Percentiles rank a stretch among this genome's conserved stretches.
Conservation (phyloP, 2,888 invertebrate species). For the Marronus borbonicus region DNA sequence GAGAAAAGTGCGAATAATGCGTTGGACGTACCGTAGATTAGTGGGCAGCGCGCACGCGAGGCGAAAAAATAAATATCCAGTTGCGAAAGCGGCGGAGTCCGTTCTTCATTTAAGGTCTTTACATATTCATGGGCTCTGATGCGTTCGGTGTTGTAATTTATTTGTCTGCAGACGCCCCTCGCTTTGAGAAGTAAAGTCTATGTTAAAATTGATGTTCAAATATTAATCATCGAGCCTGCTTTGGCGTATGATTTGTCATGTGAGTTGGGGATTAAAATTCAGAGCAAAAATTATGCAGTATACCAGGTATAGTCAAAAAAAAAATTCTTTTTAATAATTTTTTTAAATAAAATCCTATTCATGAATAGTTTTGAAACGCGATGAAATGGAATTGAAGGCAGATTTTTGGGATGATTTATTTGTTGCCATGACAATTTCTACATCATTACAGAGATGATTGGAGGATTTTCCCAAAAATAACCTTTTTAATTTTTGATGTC, state of each 20-base stretch:
- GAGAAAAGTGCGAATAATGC: conserved; percentile 4
- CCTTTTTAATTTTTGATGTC: too few relatives aligned
- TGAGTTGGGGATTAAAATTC: conserved; percentile 2
- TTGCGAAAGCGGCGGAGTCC: conserved; percentile 16
- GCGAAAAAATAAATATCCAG: conserved; percentile 5
- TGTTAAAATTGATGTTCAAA: conserved; percentile 28
- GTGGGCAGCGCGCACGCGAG: background rate
- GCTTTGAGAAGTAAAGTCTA: conserved; percentile 9
- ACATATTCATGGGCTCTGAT: conserved; percentile 33
- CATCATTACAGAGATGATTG: too few relatives aligned
- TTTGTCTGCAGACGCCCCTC: conserved; percentile 20
- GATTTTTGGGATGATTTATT: too few relatives aligned
- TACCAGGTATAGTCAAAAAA: background rate
- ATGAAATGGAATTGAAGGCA: too few relatives aligned
- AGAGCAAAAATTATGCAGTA: background rate
- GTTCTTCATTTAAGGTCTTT: conserved; percentile 22
- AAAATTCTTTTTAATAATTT: too few relatives aligned
- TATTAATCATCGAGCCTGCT: conserved; percentile 1
- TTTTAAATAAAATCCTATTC: too few relatives aligned
- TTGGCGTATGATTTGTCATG: background rate
- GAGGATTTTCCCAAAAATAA: too few relatives aligned
- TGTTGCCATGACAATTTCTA: too few relatives aligned
- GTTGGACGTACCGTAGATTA: background rate
- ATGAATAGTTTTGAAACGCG: too few relatives aligned
- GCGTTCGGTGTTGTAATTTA: conserved; percentile 25